Conservation (phyloP, 2,113 vertebrate species). For the Sinosuthora webbiana region DNA sequence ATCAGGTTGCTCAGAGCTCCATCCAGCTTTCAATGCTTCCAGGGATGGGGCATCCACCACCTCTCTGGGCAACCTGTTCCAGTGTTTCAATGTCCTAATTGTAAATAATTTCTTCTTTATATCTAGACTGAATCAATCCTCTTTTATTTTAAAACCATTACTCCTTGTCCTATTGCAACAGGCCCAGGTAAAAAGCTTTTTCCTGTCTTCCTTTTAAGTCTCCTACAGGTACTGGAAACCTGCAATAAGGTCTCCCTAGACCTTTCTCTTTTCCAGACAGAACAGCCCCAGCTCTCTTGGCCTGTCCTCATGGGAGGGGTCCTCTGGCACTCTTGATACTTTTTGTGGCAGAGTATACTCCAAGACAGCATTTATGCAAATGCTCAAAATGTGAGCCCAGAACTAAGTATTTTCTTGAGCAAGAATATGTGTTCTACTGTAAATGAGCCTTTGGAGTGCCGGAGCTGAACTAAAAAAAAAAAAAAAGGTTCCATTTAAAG, state of each 20-base stretch:
- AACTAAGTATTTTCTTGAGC: neutral
- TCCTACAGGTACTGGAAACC: neutral
- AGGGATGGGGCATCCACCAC: neutral
- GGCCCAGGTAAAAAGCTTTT: neutral
- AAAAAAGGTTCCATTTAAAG: neutral
- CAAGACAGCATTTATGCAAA: neutral
- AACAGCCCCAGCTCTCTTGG: neutral
- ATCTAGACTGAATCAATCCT: neutral
- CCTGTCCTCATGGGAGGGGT: neutral
- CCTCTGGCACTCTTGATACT: neutral
- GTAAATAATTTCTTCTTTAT: neutral
- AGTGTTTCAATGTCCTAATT: neutral
- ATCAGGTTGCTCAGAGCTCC: neutral
- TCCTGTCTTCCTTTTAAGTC: neutral
- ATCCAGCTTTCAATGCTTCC: neutral
- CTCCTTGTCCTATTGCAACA: fast-evolving
- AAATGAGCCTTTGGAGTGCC: neutral
- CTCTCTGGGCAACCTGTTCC: neutral
- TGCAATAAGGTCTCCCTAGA: fast-evolving
- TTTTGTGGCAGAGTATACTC: neutral
- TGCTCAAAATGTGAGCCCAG: neutral
- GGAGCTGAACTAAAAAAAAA: neutral
- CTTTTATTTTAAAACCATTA: neutral
- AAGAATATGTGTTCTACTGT: neutral
- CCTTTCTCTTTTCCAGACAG: neutral